These are phyloP conservation scores for Agrilus biguttatus DNA, from an alignment of 2,888 invertebrate genomes.

Conservation along the genomic window DNA sequence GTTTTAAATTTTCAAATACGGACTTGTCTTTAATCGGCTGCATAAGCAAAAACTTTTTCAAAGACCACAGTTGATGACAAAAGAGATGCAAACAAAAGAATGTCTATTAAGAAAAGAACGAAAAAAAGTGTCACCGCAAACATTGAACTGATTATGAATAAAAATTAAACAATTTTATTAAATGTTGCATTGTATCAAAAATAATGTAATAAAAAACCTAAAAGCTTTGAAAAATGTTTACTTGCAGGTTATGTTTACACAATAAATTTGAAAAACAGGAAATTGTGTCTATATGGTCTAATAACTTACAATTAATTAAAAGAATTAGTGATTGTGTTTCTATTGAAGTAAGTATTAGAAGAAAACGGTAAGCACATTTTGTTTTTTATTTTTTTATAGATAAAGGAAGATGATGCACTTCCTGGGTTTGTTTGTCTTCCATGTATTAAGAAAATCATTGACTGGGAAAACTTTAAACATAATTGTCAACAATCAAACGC, in stretches of 20 bases:
- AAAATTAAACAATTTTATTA: no score
- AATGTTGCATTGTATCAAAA: no score
- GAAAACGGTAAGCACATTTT: neutral
- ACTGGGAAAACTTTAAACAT: conserved; percentile 18
- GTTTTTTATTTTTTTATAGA: conserved; percentile 10
- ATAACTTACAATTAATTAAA: conserved; percentile 13
- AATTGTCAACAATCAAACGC: conserved; percentile 17
- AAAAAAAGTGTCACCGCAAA: no score
- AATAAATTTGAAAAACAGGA: conserved; percentile 12
- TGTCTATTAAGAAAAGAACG: no score
- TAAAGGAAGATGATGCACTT: conserved; percentile 13
- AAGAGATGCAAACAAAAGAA: no score
- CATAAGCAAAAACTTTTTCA: no score
- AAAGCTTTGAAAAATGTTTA: conserved; percentile 9
- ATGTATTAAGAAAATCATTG: conserved; percentile 17
- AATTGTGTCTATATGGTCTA: conserved; percentile 13
- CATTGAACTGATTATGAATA: no score
- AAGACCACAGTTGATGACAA: no score
- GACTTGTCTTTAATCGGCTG: no score
- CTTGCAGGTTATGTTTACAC: conserved; percentile 20
- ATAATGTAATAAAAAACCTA: neutral
- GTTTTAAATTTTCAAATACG: no score
- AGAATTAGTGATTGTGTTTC: conserved; percentile 19
- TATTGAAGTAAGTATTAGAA: conserved; percentile 14
- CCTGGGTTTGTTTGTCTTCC: conserved; percentile 15